Base-by-base conservation (phyloP, 64 coral and sea anemone species). In the Catalaphyllia jardinei region DNA sequence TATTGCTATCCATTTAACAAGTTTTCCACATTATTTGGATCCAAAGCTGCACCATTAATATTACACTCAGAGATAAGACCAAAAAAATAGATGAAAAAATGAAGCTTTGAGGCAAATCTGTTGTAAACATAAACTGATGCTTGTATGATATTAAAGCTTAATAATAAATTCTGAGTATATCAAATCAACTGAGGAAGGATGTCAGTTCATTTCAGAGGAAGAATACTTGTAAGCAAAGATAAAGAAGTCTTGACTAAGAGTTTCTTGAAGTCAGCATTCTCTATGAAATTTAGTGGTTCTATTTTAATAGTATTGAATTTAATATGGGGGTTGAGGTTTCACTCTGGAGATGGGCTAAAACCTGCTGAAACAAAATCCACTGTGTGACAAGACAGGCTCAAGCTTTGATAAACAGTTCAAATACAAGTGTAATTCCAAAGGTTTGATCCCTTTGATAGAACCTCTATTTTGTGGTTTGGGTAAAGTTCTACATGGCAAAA, bases 401-500 rank as follows among this genome's bases (percentile, higher is more conserved):
- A 71, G 13, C 11, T 27, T 42, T 51, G 24, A 30, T 35, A 71
- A 25, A 85, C 65, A 63, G 62, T 71, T 85, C 42, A 71, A 20
- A 51, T 22, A 71, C 39, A 52, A 51, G 69, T 12, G 42, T 67
- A 85, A 85, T 67, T 71, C 67, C 71, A 11, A 69, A 85, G 52
- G 11, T 39, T 35, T 85, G 81, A 85, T 85, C 81, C 69, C 22
- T 69, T 27, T 69, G 65, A 69, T 10, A 25, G 65, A 69, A 69
- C n/a, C 11, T n/a, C 81, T 71, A 24, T 85, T 85, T 85, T 85
- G 81, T 85, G 81, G 81, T 85, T 71, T 85, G 81, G 81, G 62
- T 71, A 63, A 69, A 85, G 62, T 69, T 71, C 65, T 85, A 64
- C 22, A 29, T 49, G 20, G 63, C 46, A 27, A 60, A 71, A 63